These are phyloP conservation scores for Ctenochaetus hawaiiensis DNA, from an alignment of 2,797 vertebrate species.

Conservation along the genomic window DNA sequence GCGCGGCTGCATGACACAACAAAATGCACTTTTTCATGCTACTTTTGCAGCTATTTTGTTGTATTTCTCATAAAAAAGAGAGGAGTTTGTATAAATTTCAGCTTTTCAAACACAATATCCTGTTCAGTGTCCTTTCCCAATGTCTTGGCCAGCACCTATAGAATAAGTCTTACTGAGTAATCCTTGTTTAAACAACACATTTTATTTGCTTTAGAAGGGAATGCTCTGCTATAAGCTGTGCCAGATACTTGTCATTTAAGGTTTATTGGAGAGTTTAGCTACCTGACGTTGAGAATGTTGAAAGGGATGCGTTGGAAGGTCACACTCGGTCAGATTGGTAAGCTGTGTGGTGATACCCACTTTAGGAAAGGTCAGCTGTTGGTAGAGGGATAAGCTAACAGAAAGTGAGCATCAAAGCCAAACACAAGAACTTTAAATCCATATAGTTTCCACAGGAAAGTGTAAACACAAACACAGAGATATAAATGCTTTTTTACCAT, in stretches of 20 bases:
- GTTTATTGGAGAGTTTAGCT: conserved; percentile 7
- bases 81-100: not conserved
- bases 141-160: not conserved
- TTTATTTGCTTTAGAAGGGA: conserved; percentile 4
- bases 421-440: conserved; percentile 3
- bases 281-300: not conserved
- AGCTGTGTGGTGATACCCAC: conserved; percentile 25
- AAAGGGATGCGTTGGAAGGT: conserved; percentile 16
- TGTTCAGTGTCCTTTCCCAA: not conserved
- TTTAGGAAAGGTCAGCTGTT: conserved; percentile 39
- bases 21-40: not conserved
- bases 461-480: not conserved
- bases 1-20: not conserved
- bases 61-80: not conserved
- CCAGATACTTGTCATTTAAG: not conserved
- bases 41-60: not conserved
- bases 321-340: conserved; percentile 3
- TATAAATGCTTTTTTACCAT: not conserved
- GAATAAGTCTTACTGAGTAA: not conserved
- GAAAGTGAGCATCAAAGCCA: not conserved
- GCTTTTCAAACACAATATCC: not conserved
- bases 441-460: not conserved
- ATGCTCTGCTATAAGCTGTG: not conserved
- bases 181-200: not conserved
- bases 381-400: conserved; percentile 17